Percentiles rank a stretch among this genome's conserved stretches.
phyloP scores from a whole-genome alignment of 2,888 invertebrate species.

The Netelia virgata region DNA sequence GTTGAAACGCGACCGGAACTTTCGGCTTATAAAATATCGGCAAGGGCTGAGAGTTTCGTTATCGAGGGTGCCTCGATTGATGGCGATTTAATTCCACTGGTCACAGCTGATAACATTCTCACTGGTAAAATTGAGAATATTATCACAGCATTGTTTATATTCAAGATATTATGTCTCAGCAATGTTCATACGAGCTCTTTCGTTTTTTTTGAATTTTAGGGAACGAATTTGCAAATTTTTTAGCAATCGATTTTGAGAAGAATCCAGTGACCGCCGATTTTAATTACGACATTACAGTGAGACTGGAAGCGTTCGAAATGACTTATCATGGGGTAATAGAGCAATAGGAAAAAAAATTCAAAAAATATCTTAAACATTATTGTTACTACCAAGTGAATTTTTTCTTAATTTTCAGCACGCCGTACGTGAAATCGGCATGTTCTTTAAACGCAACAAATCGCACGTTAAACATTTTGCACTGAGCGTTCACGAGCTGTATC shows the following conservation, averaged over 20 bases:
- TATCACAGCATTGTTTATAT: not conserved
- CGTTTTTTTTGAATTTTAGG: conserved; percentile 79
- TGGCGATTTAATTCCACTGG: conserved; percentile 90
- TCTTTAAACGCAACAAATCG: conserved; percentile 88
- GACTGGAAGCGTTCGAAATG: conserved; percentile 91
- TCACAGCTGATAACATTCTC: conserved; percentile 87
- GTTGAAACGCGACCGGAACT: conserved; percentile 89
- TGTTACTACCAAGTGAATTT: conserved; percentile 30
- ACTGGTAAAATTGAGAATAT: conserved; percentile 78
- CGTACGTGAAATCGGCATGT: conserved; percentile 89
- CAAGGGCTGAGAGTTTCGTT: conserved; percentile 91
- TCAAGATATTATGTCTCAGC: not conserved
- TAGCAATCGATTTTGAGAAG: conserved; percentile 91
- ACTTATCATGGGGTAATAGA: conserved; percentile 90
- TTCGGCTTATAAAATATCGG: conserved; percentile 89
- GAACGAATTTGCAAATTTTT: conserved; percentile 89
- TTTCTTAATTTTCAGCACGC: conserved; percentile 87
- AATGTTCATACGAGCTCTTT: not conserved
- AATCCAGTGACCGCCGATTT: conserved; percentile 89
- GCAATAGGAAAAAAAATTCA: conserved; percentile 12
- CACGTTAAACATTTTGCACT: conserved; percentile 84
- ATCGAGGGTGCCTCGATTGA: conserved; percentile 90
- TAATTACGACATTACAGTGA: conserved; percentile 89
- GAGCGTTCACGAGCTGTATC: conserved; percentile 75
- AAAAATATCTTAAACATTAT: not conserved